Conservation (phyloP, 2,797 vertebrate species). For the Pipistrellus pygmaeus region DNA sequence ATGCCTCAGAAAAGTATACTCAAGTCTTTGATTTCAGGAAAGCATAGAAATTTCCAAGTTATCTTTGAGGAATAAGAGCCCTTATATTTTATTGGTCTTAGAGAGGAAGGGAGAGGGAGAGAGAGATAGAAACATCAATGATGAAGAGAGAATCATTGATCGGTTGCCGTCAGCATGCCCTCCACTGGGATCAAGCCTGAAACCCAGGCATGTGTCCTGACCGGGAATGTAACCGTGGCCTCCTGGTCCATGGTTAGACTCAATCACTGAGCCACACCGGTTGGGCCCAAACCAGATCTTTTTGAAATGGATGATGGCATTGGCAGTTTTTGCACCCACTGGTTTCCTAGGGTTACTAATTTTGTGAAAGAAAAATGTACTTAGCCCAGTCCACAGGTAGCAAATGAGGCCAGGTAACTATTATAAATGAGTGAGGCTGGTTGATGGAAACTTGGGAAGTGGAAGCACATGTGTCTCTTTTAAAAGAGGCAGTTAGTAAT, state of each 20-base stretch:
- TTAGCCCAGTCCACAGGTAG: neutral
- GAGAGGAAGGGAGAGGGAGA: too few species aligned
- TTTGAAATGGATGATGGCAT: neutral
- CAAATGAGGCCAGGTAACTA: neutral
- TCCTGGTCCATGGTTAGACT: too few species aligned
- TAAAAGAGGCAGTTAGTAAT: neutral
- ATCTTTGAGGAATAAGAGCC: neutral
- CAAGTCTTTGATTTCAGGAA: conserved; percentile 13
- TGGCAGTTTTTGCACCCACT: neutral
- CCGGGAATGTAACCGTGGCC: too few species aligned
- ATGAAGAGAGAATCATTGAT: too few species aligned
- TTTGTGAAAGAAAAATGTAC: conserved; percentile 21
- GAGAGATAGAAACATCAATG: too few species aligned
- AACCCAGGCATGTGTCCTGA: too few species aligned
- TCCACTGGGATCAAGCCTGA: too few species aligned
- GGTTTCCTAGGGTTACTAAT: neutral
- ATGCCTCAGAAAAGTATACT: neutral
- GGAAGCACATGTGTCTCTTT: neutral
- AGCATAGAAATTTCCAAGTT: neutral
- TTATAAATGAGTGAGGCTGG: neutral
- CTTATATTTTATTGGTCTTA: neutral
- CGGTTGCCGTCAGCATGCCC: too few species aligned
- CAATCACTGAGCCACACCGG: too few species aligned
- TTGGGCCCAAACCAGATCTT: neutral
- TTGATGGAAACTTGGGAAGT: neutral